phyloP scores from a whole-genome alignment of 2,888 invertebrate species.

The Drosophila kambysellisi region DNA sequence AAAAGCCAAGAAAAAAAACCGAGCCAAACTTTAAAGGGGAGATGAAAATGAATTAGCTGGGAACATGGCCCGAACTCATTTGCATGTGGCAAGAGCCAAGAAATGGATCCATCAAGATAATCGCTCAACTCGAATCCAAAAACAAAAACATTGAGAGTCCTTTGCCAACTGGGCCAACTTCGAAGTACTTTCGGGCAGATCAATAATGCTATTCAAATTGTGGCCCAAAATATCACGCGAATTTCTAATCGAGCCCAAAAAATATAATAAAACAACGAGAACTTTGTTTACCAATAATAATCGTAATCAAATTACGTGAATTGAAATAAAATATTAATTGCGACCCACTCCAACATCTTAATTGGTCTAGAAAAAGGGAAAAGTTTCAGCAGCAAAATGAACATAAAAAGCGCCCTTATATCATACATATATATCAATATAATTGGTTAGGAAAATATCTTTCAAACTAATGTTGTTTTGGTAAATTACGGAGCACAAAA shows the following conservation, averaged over 20 bases:
- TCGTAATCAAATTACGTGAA: conserved; percentile 75
- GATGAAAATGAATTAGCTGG: conserved; percentile 31
- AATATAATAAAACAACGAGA: neutral
- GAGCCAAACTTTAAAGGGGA: neutral
- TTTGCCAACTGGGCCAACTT: neutral
- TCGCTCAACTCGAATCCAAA: conserved; percentile 23
- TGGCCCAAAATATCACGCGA: conserved; percentile 60
- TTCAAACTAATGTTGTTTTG: neutral
- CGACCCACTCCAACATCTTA: conserved; percentile 15
- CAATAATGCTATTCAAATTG: conserved; percentile 64
- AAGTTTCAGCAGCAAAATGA: neutral
- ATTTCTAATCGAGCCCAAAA: conserved; percentile 60
- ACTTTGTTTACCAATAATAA: conserved; percentile 70
- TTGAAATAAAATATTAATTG: conserved; percentile 72
- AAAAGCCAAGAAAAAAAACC: neutral
- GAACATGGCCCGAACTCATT: conserved; percentile 34
- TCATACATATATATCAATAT: conserved; percentile 20
- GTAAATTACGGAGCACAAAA: neutral
- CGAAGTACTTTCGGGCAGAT: conserved; percentile 23
- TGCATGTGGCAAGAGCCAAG: conserved; percentile 50
- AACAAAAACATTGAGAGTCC: conserved; percentile 9
- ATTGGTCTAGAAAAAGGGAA: conserved; percentile 3
- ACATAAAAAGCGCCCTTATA: conserved; percentile 4
- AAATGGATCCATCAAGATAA: conserved; percentile 55
- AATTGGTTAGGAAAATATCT: conserved; percentile 19